Evolutionary conservation across 2,888 invertebrate species (phyloP).

Genomic region (Stegana nigrithorax): DNA sequence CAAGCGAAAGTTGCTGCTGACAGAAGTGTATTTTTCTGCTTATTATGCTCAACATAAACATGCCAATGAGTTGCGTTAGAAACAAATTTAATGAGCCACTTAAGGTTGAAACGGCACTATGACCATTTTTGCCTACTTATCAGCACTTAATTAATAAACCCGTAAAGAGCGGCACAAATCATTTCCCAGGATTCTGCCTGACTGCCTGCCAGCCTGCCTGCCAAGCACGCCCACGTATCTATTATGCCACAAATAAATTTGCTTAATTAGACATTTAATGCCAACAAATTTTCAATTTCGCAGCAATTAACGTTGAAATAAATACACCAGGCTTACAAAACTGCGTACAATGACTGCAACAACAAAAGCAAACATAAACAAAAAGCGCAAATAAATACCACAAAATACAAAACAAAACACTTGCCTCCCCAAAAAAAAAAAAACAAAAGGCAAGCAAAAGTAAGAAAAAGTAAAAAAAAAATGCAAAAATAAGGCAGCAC

Average conservation of each 20-base stretch:
- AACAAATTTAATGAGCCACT: too few species aligned
- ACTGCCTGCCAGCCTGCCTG: neutral
- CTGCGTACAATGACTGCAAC: neutral
- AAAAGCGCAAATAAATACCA: neutral
- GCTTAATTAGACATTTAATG: slow-evolving; percentile 44
- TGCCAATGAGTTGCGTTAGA: too few species aligned
- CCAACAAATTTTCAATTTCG: slow-evolving; percentile 39
- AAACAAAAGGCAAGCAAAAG: neutral
- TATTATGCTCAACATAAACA: too few species aligned
- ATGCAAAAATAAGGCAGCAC: neutral
- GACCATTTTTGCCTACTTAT: too few species aligned
- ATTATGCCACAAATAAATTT: slow-evolving; percentile 24
- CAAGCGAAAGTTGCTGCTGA: too few species aligned
- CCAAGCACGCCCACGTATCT: slow-evolving; percentile 28
- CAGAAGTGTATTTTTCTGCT: too few species aligned
- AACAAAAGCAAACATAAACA: neutral
- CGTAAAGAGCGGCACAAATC: neutral
- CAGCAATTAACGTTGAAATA: slow-evolving; percentile 39
- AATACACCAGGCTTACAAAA: slow-evolving; percentile 2
- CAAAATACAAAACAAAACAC: slow-evolving; percentile 5
- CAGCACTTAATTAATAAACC: too few species aligned
- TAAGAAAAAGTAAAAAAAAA: neutral
- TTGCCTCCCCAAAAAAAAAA: slow-evolving; percentile 3
- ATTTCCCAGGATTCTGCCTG: neutral
- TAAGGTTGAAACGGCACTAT: too few species aligned